Conservation (phyloP, 1,140 invertebrate genomes). For the Cotesia chilonis region DNA sequence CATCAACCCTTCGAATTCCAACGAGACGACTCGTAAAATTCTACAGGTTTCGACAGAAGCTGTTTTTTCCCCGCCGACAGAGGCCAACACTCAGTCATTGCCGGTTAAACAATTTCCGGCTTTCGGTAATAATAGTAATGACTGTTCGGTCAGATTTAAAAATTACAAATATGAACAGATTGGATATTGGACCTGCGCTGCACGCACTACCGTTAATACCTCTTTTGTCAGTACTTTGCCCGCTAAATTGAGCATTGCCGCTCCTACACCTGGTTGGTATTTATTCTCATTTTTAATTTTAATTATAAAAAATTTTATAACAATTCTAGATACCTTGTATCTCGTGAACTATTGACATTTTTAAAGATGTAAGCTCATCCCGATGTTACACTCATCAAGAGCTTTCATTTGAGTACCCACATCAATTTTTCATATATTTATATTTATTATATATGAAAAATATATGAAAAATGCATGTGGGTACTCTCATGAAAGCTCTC, state of each 20-base stretch:
- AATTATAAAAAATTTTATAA: not conserved
- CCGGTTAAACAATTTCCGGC: constrained; percentile 59
- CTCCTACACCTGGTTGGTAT: constrained; percentile 52
- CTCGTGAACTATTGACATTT: no score
- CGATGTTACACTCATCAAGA: no score
- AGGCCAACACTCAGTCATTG: constrained; percentile 50
- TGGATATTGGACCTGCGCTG: constrained; percentile 63
- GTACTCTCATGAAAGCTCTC: no score
- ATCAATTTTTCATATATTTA: no score
- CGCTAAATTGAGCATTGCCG: constrained; percentile 58
- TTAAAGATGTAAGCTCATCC: no score
- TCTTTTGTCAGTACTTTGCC: constrained; percentile 59
- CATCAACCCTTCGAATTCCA: constrained; percentile 43
- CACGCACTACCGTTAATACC: constrained; percentile 50
- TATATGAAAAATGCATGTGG: no score
- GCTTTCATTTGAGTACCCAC: no score
- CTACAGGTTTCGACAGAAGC: constrained; percentile 12
- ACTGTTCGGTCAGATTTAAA: constrained; percentile 62
- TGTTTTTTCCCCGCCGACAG: constrained; percentile 29
- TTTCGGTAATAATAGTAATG: constrained; percentile 62
- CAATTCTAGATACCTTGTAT: no score
- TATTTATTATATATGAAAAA: no score
- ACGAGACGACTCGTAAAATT: constrained; percentile 22
- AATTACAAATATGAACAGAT: constrained; percentile 60
- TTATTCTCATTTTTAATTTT: constrained; percentile 20